Base-by-base conservation (phyloP, 23 tunicate species). In the Botrylloides violaceus region DNA sequence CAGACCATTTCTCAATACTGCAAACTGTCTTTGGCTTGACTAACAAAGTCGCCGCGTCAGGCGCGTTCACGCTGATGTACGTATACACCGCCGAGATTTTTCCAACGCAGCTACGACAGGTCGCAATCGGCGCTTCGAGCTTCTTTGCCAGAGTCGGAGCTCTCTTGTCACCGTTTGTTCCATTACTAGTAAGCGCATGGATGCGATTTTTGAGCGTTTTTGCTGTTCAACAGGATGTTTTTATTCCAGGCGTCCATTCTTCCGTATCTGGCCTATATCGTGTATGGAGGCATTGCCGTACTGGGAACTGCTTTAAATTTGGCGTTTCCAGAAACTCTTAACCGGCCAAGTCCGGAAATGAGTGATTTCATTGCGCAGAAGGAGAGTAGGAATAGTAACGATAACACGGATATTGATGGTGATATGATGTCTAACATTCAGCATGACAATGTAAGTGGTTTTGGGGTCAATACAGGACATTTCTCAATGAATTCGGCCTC, bases 71-170 rank as follows among this genome's bases (percentile, higher is more conserved):
- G 23, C 68, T 87, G 21, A 25, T 87, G 21, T 87, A 87, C 43
- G 62, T 87, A 4, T 87, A 81, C 58, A 60, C 78, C 6, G 66
- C 78, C 22, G 95, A 87, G 63, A 70, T 87, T 18, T 87, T 81
- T 58, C 95, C 95, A 1, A 81, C 95, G 33, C 80, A 80, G 1
- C 77, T 87, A 23, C 70, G 95, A 29, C 12, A 75, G 27, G 77
- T 87, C 20, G 76, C 83, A 4, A 47, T 87, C 29, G 87, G 87
- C 18, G 34, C 64, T 5, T 70, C 79, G 19, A 81, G 87, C 33
- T 80, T 70, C 19, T 35, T 76, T 29, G 87, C 83, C 19, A 61
- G 95, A 60, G 57, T 87, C n/a, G 95, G 95, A 9, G 87, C 95
- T 5, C 76, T 87, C 19, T 53, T 87, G 21, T 71, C 87, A n/a